Conservation (phyloP, 1,140 invertebrate species). For the Camponotus pennsylvanicus region DNA sequence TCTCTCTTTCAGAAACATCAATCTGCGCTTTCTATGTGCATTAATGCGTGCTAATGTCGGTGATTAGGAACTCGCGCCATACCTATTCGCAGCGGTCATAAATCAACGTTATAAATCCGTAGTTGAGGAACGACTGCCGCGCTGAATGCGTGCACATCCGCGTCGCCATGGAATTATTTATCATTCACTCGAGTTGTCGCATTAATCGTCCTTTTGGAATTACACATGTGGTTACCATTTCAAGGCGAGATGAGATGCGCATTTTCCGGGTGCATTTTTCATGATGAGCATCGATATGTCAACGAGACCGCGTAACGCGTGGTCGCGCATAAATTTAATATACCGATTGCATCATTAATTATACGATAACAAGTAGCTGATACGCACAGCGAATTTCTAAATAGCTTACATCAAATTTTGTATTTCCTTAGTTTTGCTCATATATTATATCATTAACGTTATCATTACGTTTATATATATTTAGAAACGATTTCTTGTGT, state of each 20-base stretch:
- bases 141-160: conserved; percentile 44
- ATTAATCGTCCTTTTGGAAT: conserved; percentile 72
- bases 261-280: conserved; percentile 19
- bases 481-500: too few species aligned
- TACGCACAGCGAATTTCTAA: too few species aligned
- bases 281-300: background rate
- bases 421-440: too few species aligned
- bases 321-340: background rate
- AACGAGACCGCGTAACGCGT: background rate
- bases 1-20: conserved; percentile 16
- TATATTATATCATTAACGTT: too few species aligned
- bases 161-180: conserved; percentile 38
- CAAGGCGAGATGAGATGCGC: background rate
- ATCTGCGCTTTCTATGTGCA: conserved; percentile 30
- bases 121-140: conserved; percentile 69
- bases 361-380: background rate
- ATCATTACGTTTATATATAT: too few species aligned
- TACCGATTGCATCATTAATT: background rate
- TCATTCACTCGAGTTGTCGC: conserved; percentile 59
- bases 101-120: conserved; percentile 78
- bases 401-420: too few species aligned
- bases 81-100: conserved; percentile 63
- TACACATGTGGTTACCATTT: conserved; percentile 53
- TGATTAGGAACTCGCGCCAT: conserved; percentile 73
- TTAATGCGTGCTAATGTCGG: conserved; percentile 59